phyloP scores from a whole-genome alignment of 2,888 invertebrate genomes.

The Lagria hirta region DNA sequence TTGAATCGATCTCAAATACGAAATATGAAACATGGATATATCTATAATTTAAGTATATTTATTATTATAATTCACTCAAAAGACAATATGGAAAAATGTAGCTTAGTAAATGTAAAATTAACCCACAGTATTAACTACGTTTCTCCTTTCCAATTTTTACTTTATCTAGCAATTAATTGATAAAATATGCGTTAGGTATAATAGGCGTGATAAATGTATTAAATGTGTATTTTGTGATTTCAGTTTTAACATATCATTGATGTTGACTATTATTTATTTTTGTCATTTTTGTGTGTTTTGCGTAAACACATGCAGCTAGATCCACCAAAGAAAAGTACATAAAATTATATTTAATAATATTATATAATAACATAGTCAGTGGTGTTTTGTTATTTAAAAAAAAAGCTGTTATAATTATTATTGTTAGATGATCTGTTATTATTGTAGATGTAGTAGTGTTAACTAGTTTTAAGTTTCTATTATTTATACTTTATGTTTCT shows the following conservation, averaged over 20 bases:
- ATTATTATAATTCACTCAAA: slow-evolving; percentile 15
- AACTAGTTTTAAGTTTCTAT: slow-evolving; percentile 29
- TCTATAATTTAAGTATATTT: slow-evolving; percentile 5
- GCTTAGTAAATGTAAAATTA: slow-evolving; percentile 15
- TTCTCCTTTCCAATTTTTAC: too few species aligned
- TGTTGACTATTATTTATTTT: slow-evolving; percentile 15
- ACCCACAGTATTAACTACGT: slow-evolving; percentile 15
- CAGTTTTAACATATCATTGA: slow-evolving; percentile 28
- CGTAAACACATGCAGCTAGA: slow-evolving; percentile 27
- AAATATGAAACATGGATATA: slow-evolving; percentile 3
- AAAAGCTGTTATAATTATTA: slow-evolving; percentile 16
- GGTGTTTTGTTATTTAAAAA: slow-evolving; percentile 4
- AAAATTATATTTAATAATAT: slow-evolving; percentile 17
- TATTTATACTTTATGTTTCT: slow-evolving; percentile 5
- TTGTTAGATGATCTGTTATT: slow-evolving; percentile 23
- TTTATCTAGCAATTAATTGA: slow-evolving; percentile 1
- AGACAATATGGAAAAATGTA: slow-evolving; percentile 22
- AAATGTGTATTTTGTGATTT: slow-evolving; percentile 26
- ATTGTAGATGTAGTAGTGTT: slow-evolving; percentile 21
- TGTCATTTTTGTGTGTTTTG: slow-evolving; percentile 18
- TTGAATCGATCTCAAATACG: slow-evolving; percentile 9
- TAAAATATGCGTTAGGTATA: slow-evolving; percentile 10
- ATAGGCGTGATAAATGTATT: slow-evolving; percentile 20
- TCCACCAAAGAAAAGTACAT: slow-evolving; percentile 31
- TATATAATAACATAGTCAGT: slow-evolving; percentile 3